Conservation (phyloP, 64 coral and sea anemone species). For the Catalaphyllia jardinei region DNA sequence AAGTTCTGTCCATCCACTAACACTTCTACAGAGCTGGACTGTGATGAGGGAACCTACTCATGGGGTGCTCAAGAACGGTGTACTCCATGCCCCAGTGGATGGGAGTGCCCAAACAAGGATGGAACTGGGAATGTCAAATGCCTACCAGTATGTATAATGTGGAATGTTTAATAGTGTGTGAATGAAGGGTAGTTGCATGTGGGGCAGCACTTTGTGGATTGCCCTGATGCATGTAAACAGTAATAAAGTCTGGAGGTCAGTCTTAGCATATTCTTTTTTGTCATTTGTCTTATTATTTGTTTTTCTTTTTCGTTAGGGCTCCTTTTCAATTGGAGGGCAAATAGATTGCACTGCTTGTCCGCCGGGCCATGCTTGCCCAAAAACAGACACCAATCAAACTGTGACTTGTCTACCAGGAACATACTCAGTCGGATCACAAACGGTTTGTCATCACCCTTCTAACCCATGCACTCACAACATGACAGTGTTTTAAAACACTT, state of each 20-base stretch:
- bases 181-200: too few relatives aligned
- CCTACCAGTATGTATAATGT: slow-evolving; percentile 62
- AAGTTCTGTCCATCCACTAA: slow-evolving; percentile 83
- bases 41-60: slow-evolving; percentile 73
- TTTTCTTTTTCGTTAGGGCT: slow-evolving; percentile 68
- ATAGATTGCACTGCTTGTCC: slow-evolving; percentile 68
- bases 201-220: too few relatives aligned
- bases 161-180: too few relatives aligned
- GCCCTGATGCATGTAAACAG: too few relatives aligned
- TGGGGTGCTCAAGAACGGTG: slow-evolving; percentile 67
- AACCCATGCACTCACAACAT: neutral
- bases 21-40: slow-evolving; percentile 24
- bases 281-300: neutral
- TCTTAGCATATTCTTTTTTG: too few relatives aligned
- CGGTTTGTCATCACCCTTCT: slow-evolving; percentile 57
- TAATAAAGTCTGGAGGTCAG: neutral
- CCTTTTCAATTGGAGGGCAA: slow-evolving; percentile 77
- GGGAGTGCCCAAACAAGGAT: slow-evolving; percentile 70
- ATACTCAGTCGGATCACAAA: slow-evolving; percentile 85
- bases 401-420: slow-evolving; percentile 68
- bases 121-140: slow-evolving; percentile 93
- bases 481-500: too few relatives aligned
- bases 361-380: slow-evolving; percentile 70
- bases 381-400: slow-evolving; percentile 62
- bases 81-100: slow-evolving; percentile 78